Evolutionary conservation across 2,888 invertebrate species (phyloP).

Genomic region (Zygogramma bicolorata): DNA sequence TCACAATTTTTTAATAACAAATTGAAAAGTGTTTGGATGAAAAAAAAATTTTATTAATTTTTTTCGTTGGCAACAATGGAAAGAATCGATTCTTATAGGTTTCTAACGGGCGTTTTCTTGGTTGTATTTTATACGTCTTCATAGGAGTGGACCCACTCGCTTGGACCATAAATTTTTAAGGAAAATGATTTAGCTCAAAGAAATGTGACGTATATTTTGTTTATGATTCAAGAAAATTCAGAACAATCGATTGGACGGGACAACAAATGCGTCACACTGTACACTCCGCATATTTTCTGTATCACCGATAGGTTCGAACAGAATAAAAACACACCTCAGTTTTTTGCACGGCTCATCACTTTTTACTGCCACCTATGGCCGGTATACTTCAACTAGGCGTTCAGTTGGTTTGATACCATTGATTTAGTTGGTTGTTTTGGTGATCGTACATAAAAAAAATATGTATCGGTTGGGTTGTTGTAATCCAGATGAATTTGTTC

Average conservation of each 20-base stretch:
- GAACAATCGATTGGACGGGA: not conserved
- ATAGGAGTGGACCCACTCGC: too few species aligned
- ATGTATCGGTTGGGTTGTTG: constrained; percentile 33
- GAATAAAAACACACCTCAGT: constrained; percentile 35
- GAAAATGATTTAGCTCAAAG: too few species aligned
- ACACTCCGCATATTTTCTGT: constrained; percentile 17
- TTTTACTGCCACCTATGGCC: constrained; percentile 31
- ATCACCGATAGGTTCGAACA: constrained; percentile 22
- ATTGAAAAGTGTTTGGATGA: too few species aligned
- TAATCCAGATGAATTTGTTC: constrained; percentile 12
- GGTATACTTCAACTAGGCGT: constrained; percentile 25
- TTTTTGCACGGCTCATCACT: constrained; percentile 40
- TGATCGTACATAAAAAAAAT: constrained; percentile 4
- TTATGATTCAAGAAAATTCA: not conserved
- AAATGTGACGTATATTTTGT: not conserved
- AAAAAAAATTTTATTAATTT: too few species aligned
- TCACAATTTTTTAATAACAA: too few species aligned
- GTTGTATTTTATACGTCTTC: too few species aligned
- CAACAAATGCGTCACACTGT: not conserved
- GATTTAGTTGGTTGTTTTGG: not conserved
- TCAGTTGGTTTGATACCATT: constrained; percentile 18
- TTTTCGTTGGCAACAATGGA: too few species aligned
- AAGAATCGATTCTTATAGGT: too few species aligned
- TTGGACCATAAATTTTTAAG: too few species aligned
- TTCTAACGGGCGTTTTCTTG: too few species aligned